phyloP scores from a whole-genome alignment of 2,888 invertebrate genomes.

The Aleiodes testaceus region DNA sequence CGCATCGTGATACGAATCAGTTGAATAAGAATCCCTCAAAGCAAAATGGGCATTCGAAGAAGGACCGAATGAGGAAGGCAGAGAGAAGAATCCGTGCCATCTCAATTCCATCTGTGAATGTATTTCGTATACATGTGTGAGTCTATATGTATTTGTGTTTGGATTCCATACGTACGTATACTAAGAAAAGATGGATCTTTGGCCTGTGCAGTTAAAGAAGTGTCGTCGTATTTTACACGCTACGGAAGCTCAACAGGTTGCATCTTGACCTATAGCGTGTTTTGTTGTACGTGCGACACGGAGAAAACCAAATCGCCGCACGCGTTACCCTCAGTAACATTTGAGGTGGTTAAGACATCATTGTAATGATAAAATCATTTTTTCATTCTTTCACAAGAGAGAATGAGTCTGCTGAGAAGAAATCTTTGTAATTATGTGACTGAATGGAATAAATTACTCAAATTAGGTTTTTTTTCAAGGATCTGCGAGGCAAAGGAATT shows the following conservation, averaged over 20 bases:
- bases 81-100: slow-evolving; percentile 27
- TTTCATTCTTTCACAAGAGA: slow-evolving; percentile 3
- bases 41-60: slow-evolving; percentile 13
- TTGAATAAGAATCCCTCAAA: slow-evolving; percentile 14
- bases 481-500: too few species aligned
- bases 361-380: not conserved
- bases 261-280: slow-evolving; percentile 24
- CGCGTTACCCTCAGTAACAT: too few species aligned
- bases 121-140: not conserved
- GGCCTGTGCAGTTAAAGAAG: not conserved
- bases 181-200: too few species aligned
- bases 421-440: too few species aligned
- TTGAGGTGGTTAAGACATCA: too few species aligned
- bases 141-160: not conserved
- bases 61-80: slow-evolving; percentile 31
- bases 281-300: slow-evolving; percentile 18
- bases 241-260: slow-evolving; percentile 28
- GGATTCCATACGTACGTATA: not conserved
- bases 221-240: slow-evolving; percentile 27
- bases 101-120: slow-evolving; percentile 28
- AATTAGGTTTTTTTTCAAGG: too few species aligned
- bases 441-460: too few species aligned
- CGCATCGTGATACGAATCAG: slow-evolving; percentile 24
- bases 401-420: not conserved
- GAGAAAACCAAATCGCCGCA: not conserved